Conservation (phyloP, 2,797 vertebrate genomes). For the Sus cebifrons region DNA sequence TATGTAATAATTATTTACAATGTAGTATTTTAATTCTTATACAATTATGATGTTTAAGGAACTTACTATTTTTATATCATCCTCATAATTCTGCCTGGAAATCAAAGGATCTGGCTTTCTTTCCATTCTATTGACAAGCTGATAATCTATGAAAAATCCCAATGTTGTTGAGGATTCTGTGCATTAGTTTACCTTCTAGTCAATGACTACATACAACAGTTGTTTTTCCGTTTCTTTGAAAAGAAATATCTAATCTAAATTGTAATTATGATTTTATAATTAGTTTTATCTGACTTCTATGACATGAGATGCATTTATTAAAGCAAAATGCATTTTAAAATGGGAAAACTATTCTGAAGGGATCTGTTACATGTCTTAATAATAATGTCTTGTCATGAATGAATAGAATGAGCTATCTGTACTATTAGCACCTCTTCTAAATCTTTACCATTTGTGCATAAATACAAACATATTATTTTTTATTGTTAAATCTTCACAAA, state of each 20-base stretch:
- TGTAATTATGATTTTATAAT: background rate
- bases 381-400: background rate
- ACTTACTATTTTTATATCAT: background rate
- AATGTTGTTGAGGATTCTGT: background rate
- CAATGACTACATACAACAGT: background rate
- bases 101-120: background rate
- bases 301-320: background rate
- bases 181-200: background rate
- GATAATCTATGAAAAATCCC: background rate
- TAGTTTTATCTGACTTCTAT: background rate
- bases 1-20: background rate
- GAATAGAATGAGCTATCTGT: background rate
- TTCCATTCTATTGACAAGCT: background rate
- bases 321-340: background rate
- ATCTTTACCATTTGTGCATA: background rate
- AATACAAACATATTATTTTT: background rate
- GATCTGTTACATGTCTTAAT: background rate
- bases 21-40: background rate
- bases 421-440: background rate
- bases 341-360: background rate
- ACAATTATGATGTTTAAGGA: background rate
- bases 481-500: background rate
- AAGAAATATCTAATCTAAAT: background rate
- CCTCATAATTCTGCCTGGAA: background rate
- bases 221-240: background rate